These are phyloP conservation scores for Geotrypetes seraphini DNA, from an alignment of 2,797 vertebrate species.

Conservation along the genomic window DNA sequence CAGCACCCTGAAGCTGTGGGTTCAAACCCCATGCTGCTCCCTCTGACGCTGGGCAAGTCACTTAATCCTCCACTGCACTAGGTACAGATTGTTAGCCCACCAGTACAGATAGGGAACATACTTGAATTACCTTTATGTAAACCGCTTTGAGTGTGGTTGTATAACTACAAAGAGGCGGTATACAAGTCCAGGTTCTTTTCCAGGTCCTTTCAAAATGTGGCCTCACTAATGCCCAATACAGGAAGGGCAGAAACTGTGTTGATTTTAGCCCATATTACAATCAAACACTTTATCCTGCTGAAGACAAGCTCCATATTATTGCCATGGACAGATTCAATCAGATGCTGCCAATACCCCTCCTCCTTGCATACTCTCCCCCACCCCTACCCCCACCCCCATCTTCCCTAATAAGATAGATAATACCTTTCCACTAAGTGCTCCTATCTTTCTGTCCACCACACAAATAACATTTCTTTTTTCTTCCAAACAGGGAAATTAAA, in stretches of 20 bases:
- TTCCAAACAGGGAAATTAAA: slow-evolving; percentile 22
- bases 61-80: no score
- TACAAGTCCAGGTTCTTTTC: no score
- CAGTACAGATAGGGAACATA: no score
- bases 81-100: no score
- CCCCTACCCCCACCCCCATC: not conserved
- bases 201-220: slow-evolving; percentile 16
- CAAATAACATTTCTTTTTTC: slow-evolving; percentile 6
- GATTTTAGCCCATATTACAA: slow-evolving; percentile 30
- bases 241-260: slow-evolving; percentile 20
- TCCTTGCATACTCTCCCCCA: not conserved
- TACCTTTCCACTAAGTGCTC: slow-evolving; percentile 10
- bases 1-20: no score
- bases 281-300: slow-evolving; percentile 8
- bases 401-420: slow-evolving; percentile 12
- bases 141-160: no score
- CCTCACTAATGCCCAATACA: slow-evolving; percentile 4
- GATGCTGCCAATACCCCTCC: not conserved
- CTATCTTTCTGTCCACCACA: slow-evolving; percentile 6
- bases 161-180: no score
- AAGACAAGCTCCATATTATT: slow-evolving; percentile 1
- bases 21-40: no score
- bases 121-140: no score
- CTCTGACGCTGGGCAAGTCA: no score
- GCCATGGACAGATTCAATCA: slow-evolving; percentile 8